Evolutionary conservation across 1,140 invertebrate species (phyloP).

Genomic region (Conus ventricosus): DNA sequence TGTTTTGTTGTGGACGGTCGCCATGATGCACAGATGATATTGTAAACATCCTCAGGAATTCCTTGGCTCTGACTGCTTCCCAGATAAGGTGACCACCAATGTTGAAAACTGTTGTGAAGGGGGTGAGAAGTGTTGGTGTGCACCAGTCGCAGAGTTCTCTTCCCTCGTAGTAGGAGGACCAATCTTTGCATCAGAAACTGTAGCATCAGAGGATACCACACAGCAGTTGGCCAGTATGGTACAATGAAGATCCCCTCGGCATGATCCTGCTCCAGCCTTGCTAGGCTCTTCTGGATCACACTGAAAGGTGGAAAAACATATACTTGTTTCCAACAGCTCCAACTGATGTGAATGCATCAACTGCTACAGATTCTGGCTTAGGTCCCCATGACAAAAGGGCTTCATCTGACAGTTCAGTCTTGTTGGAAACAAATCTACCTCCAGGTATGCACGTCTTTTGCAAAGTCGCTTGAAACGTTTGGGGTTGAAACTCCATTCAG

Average conservation of each 20-base stretch:
- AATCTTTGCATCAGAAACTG: neutral
- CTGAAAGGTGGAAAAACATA: slow-evolving; percentile 22
- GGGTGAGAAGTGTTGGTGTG: neutral
- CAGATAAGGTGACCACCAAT: neutral
- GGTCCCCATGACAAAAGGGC: slow-evolving; percentile 3
- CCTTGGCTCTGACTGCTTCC: neutral
- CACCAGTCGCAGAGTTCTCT: neutral
- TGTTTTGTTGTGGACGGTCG: slow-evolving; percentile 37
- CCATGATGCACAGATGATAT: slow-evolving; percentile 44
- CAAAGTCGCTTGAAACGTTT: neutral
- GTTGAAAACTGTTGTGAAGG: neutral
- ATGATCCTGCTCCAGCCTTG: neutral
- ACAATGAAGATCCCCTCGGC: neutral
- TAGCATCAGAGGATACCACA: slow-evolving; percentile 12
- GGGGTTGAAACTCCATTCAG: neutral
- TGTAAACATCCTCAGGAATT: slow-evolving; percentile 33
- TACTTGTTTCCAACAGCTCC: neutral
- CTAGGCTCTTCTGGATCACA: neutral
- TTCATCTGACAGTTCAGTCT: neutral
- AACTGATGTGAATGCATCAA: neutral
- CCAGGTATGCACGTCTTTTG: neutral
- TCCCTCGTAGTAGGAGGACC: neutral
- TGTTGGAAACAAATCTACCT: slow-evolving; percentile 6
- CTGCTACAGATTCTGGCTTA: neutral
- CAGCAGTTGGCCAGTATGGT: slow-evolving; percentile 4